phyloP scores from a whole-genome alignment of 2,888 invertebrate genomes.

The Arge pagana region DNA sequence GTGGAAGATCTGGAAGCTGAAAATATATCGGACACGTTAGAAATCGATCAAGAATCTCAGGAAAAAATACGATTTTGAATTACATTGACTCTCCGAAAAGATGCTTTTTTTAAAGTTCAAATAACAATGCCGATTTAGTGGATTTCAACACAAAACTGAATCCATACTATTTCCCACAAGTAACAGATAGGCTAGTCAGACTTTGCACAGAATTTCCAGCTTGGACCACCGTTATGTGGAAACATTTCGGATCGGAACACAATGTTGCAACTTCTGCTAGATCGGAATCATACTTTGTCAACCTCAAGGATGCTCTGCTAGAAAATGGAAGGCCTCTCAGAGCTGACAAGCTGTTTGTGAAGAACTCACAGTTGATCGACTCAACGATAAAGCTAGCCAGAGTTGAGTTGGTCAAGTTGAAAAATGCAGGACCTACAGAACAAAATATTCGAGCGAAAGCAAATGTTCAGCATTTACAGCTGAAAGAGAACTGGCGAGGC shows the following conservation, averaged over 20 bases:
- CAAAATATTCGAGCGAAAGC: too few species aligned
- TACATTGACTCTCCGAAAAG: slow-evolving; percentile 4
- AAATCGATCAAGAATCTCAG: not conserved
- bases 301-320: not conserved
- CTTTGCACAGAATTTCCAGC: slow-evolving; percentile 3
- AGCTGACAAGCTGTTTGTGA: too few species aligned
- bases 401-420: too few species aligned
- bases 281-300: slow-evolving; percentile 1
- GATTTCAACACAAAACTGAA: too few species aligned
- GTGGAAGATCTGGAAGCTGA: not conserved
- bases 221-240: slow-evolving; percentile 7
- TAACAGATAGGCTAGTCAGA: not conserved
- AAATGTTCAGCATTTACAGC: too few species aligned
- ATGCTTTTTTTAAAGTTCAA: not conserved
- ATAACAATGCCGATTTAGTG: too few species aligned
- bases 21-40: not conserved
- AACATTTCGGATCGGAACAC: not conserved
- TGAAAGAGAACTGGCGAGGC: too few species aligned
- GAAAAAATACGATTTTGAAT: not conserved
- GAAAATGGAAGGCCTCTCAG: slow-evolving; percentile 3
- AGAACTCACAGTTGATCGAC: too few species aligned
- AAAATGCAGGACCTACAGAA: too few species aligned
- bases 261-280: slow-evolving; percentile 9
- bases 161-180: not conserved
- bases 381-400: too few species aligned